Percentiles rank a stretch among this genome's conserved stretches.
phyloP scores from a whole-genome alignment of 2,113 vertebrate species.

The Pandion haliaetus region DNA sequence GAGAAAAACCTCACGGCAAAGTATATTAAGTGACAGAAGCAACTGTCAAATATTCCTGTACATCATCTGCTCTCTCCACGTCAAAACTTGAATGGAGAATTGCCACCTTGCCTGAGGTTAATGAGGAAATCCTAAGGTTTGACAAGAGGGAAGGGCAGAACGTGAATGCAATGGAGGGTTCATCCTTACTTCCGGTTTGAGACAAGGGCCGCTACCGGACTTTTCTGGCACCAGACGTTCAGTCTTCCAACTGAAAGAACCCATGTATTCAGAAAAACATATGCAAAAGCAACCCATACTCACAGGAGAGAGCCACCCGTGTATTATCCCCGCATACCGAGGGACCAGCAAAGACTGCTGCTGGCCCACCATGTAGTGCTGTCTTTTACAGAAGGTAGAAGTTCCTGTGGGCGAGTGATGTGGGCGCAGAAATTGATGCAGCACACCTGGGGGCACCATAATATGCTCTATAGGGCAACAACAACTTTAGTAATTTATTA shows the following conservation, averaged over 20 bases:
- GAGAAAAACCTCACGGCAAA: neutral
- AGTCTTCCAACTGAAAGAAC: neutral
- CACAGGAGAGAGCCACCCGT: rapidly evolving
- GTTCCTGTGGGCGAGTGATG: neutral
- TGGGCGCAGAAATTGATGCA: neutral
- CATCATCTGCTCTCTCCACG: neutral
- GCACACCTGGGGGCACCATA: neutral
- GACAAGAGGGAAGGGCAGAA: neutral
- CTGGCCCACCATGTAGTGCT: neutral
- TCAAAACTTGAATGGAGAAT: neutral
- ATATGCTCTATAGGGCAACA: neutral
- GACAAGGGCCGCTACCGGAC: neutral
- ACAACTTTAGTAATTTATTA: neutral
- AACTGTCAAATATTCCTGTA: neutral
- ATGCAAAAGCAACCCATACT: neutral
- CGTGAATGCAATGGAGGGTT: neutral
- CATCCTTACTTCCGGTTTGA: neutral
- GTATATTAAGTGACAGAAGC: neutral
- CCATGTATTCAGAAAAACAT: neutral
- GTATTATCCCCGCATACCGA: neutral
- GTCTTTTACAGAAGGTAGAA: neutral
- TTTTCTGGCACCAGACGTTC: neutral
- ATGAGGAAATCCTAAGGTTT: neutral
- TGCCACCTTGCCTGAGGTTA: neutral
- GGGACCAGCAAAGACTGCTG: neutral